Evolutionary conservation across 2,113 vertebrate species (phyloP).

Genomic region (Gobiocypris rarus): DNA sequence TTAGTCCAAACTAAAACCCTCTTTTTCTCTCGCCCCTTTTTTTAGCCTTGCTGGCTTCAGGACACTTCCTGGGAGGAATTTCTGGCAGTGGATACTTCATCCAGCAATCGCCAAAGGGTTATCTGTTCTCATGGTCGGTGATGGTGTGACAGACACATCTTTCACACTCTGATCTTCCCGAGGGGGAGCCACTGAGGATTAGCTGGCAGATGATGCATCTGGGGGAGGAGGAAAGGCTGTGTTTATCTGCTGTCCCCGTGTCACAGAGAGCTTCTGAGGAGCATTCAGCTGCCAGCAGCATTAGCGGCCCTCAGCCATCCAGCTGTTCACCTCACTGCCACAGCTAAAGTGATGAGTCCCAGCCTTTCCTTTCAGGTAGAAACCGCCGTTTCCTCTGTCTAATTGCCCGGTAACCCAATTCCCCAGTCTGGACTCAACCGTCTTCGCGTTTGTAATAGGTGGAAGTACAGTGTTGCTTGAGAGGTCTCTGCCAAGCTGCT

Average conservation of each 20-base stretch:
- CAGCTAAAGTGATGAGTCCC: slow-evolving; percentile 68
- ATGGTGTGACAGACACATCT: slow-evolving; percentile 67
- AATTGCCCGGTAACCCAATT: slow-evolving; percentile 14
- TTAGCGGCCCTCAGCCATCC: slow-evolving; percentile 48
- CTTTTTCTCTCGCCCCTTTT: slow-evolving; percentile 30
- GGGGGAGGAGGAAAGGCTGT: slow-evolving; percentile 55
- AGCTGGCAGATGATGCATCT: slow-evolving; percentile 70
- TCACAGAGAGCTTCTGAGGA: slow-evolving; percentile 69
- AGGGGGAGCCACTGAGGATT: slow-evolving; percentile 69
- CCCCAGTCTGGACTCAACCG: neutral
- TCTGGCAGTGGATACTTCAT: slow-evolving; percentile 62
- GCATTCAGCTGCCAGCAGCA: slow-evolving; percentile 55
- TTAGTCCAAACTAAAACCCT: slow-evolving; percentile 11
- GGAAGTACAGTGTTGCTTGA: neutral
- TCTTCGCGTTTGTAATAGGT: slow-evolving; percentile 13
- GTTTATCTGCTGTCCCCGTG: slow-evolving; percentile 67
- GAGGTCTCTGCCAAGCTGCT: slow-evolving; percentile 13
- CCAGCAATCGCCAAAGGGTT: slow-evolving; percentile 60
- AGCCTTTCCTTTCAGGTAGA: slow-evolving; percentile 70
- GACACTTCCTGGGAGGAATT: slow-evolving; percentile 55
- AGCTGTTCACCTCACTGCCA: slow-evolving; percentile 60
- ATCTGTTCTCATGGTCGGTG: slow-evolving; percentile 57
- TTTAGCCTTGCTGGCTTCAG: slow-evolving; percentile 56
- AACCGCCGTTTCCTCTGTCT: neutral
- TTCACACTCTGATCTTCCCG: slow-evolving; percentile 59